Evolutionary conservation across 2,888 invertebrate genomes (phyloP), one percentile per base, ranked within the genome.

Genomic region (Omphaloscelis lunosa): DNA sequence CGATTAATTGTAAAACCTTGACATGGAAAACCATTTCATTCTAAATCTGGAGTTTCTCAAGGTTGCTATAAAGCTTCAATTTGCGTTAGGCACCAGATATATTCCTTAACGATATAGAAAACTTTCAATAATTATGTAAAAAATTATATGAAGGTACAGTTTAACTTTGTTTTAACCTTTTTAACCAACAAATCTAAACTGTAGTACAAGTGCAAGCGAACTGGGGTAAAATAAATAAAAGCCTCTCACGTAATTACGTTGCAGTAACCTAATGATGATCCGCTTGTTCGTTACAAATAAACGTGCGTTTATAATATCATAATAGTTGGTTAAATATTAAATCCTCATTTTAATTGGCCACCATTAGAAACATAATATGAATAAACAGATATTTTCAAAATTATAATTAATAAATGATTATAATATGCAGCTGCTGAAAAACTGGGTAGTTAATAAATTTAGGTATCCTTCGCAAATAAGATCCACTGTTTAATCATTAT

Each of bases 211-310:
- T 51, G 9, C 20, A 58, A 65, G 4, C 23, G 15, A 58, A 65
- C 2, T 17, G 15, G 17, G 39, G 23, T 58, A 7, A 65, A 75
- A 53, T 66, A 71, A 78, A 65, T 71, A 58, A 45, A 27, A 66
- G 6, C 0, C 20, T 41, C 58, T 70, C 34, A 53, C 53, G 29
- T 27, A 20, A 71, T 59, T 27, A 41, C 4, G 15, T 17, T 41
- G 12, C 45, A 65, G 11, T 71, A 53, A 78, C 58, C 53, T 78
- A 45, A 71, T 71, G 45, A 45, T 48, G 1, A 56, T 20, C 39
- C 23, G n/a, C n/a, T 61, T 29, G 58, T 71, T 71, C 51, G 77
- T 71, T 78, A 78, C 17, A 58, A 71, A 71, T 59, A 53, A 71
- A 48, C 27, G 15, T 39, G 17, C 9, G 23, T n/a, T 61, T 67